Base-by-base conservation (phyloP, 1,140 invertebrate species). In the Planococcus citri region DNA sequence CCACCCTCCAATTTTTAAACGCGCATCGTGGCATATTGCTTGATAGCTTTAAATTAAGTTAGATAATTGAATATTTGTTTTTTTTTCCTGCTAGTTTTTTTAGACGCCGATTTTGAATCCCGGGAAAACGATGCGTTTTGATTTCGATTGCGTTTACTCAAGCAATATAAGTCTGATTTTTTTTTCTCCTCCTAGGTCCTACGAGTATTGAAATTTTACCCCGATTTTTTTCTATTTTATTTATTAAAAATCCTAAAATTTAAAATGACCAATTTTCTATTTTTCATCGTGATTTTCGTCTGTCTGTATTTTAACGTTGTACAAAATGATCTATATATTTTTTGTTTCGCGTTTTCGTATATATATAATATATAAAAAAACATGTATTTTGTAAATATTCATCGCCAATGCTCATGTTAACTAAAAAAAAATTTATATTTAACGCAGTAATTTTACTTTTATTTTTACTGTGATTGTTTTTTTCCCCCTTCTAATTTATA, bases 21-120 rank as follows among this genome's bases (percentile, higher is more conserved):
- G 60, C 41, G 41, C 41, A 51, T 51, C 41, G 41, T 51, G 41
- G 41, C 41, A 51, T 51, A 51, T 51, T n/a, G 41, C 41, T 51
- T 51, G 41, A 20, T 51, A 17, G 41, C 41, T 51, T 51, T 51
- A 20, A 51, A 17, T 51, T 51, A 51, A 51, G 41, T 51, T 51
- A 51, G 41, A 20, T 33, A 33, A 33, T 33, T 33, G 12, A 33
- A 33, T 6, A n/a, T n/a, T n/a, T n/a, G n/a, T n/a, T n/a, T n/a
- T 33, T 33, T 33, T 33, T 12, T 33, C 29, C 12, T 33, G 6
- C 2, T 51, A 51, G 41, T 51, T 51, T 51, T 51, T 14, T 37
- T 37, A 37, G n/a, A n/a, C 3, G 29, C 29, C 29, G 12, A 33
- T 33, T 33, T 33, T 33, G 4, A n/a, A 33, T 33, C 4, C 29